Conservation (phyloP, 2,888 invertebrate species). For the Tipula confusa region DNA sequence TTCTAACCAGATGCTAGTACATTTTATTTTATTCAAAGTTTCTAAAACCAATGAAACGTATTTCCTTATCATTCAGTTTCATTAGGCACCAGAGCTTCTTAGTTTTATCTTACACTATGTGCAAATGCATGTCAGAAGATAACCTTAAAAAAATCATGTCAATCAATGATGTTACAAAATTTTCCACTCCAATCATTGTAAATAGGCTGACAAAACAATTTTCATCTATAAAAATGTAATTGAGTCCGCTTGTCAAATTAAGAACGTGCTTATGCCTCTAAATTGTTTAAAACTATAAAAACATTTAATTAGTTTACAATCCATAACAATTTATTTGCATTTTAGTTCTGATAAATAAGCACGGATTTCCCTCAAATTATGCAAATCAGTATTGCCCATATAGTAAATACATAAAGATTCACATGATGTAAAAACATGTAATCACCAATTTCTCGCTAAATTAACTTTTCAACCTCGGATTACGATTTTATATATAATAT, state of each 20-base stretch:
- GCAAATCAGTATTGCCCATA: neutral
- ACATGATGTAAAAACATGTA: neutral
- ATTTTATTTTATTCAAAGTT: too few species aligned
- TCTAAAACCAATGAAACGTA: too few species aligned
- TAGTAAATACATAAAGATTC: neutral
- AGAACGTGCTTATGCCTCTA: neutral
- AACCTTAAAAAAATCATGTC: too few species aligned
- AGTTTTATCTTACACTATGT: too few species aligned
- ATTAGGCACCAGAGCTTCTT: too few species aligned
- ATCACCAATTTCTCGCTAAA: neutral
- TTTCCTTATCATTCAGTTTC: too few species aligned
- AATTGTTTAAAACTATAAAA: neutral
- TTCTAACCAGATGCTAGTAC: too few species aligned
- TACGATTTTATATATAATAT: neutral
- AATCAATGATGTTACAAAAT: too few species aligned
- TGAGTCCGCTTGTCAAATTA: neutral
- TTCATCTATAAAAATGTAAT: too few species aligned
- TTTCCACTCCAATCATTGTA: too few species aligned
- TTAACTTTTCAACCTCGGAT: neutral
- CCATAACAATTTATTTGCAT: neutral
- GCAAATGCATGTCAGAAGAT: too few species aligned
- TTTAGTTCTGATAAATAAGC: neutral
- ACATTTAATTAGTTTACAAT: neutral
- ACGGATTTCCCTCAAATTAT: slow-evolving; percentile 3
- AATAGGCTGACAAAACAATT: too few species aligned